Percentiles rank a stretch among this genome's conserved stretches.
These are phyloP conservation scores for Pipra filicauda DNA, from an alignment of 2,113 vertebrate species.

Conservation along the genomic window DNA sequence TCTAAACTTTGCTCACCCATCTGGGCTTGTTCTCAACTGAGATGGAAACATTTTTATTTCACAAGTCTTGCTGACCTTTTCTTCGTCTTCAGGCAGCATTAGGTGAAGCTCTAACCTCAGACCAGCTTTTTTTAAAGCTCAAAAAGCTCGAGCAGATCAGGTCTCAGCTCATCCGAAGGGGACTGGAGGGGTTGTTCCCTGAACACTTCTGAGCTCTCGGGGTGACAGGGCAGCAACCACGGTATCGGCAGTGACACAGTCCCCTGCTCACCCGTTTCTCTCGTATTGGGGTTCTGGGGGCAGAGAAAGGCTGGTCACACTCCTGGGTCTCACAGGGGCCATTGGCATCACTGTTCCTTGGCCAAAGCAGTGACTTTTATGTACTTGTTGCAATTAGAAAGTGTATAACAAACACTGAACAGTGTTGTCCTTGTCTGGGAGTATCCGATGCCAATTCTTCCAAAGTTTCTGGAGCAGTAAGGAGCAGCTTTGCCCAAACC, in stretches of 20 bases:
- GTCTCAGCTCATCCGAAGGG: background rate
- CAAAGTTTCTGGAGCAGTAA: background rate
- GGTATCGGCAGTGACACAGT: background rate
- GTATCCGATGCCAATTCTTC: fast-evolving
- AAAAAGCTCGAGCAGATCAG: background rate
- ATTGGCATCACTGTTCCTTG: fast-evolving
- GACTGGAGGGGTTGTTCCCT: background rate
- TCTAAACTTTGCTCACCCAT: slow-evolving; percentile 39
- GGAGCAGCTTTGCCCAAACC: background rate
- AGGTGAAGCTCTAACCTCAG: background rate
- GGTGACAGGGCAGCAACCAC: background rate
- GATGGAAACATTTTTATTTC: slow-evolving; percentile 44
- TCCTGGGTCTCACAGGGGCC: background rate
- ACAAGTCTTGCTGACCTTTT: slow-evolving; percentile 37
- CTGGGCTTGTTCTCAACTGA: slow-evolving; percentile 6
- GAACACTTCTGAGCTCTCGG: background rate
- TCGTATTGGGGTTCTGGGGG: no score
- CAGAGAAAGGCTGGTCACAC: background rate
- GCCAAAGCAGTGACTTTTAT: fast-evolving
- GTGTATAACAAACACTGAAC: fast-evolving
- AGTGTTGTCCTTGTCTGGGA: background rate
- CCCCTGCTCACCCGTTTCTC: background rate
- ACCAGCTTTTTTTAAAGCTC: background rate
- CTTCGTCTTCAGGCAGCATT: background rate
- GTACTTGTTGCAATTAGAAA: background rate